phyloP scores from a whole-genome alignment of 2,888 invertebrate genomes.

The Tridacna crocea region DNA sequence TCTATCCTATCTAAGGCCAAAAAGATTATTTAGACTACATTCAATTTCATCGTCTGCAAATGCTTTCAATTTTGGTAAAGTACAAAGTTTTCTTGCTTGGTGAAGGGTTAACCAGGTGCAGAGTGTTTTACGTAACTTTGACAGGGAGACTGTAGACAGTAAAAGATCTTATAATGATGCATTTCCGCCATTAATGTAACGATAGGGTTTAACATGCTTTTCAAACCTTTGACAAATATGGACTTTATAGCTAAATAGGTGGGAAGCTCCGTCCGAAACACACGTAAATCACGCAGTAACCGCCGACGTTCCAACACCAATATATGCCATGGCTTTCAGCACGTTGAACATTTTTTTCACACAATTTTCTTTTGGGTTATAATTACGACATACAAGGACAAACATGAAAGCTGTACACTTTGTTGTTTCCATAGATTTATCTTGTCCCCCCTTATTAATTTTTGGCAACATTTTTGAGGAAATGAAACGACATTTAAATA shows the following conservation, averaged over 20 bases:
- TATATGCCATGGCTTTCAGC: not conserved
- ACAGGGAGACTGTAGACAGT: not conserved
- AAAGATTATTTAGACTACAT: too few species aligned
- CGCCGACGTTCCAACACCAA: constrained; percentile 5
- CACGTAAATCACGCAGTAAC: constrained; percentile 1
- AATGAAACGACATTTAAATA: not conserved
- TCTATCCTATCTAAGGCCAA: too few species aligned
- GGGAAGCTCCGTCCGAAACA: constrained; percentile 14
- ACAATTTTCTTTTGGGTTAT: not conserved
- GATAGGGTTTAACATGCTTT: not conserved
- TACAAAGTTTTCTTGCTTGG: not conserved
- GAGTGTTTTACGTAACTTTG: not conserved
- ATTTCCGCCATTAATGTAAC: constrained; percentile 18
- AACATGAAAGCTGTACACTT: not conserved
- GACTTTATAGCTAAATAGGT: constrained; percentile 5
- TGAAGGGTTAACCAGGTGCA: not conserved
- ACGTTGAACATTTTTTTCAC: not conserved
- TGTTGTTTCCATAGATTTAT: not conserved
- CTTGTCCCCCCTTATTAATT: not conserved
- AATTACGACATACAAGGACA: not conserved
- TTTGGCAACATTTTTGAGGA: not conserved
- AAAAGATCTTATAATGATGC: constrained; percentile 8
- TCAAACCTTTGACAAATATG: constrained; percentile 14
- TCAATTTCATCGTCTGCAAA: not conserved
- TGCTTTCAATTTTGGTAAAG: not conserved